Evolutionary conservation across 2,113 vertebrate genomes (phyloP).

Genomic region (Macrotus californicus): DNA sequence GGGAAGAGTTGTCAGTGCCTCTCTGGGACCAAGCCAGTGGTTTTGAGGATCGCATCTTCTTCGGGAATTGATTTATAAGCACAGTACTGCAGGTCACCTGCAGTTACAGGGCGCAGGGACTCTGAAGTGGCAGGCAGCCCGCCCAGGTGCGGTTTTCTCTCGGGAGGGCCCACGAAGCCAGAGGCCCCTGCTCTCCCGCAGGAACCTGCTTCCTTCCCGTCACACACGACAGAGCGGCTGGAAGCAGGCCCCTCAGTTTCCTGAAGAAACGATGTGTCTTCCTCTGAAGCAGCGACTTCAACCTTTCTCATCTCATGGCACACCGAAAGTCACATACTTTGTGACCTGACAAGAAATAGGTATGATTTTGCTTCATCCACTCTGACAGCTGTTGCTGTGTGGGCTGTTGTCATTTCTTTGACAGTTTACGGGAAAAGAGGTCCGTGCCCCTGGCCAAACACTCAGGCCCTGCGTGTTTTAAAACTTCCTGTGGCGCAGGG

Average conservation of each 20-base stretch:
- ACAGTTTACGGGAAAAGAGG: too few species aligned
- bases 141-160: not conserved
- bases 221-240: not conserved
- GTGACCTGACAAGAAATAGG: too few species aligned
- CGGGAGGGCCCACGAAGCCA: slow-evolving; percentile 40
- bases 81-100: slow-evolving; percentile 8
- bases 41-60: not conserved
- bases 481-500: too few species aligned
- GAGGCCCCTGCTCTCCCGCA: not conserved
- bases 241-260: not conserved
- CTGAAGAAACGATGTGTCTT: slow-evolving; percentile 33
- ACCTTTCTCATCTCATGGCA: too few species aligned
- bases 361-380: too few species aligned
- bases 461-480: too few species aligned
- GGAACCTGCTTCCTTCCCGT: slow-evolving; percentile 54
- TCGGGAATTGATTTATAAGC: not conserved
- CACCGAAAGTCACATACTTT: too few species aligned
- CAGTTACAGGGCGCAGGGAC: slow-evolving; percentile 38
- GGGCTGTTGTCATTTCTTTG: too few species aligned
- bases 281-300: not conserved
- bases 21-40: not conserved
- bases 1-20: not conserved
- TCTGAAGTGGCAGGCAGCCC: slow-evolving; percentile 40
- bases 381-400: too few species aligned
- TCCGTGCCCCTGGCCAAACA: too few species aligned